A percentile compares a stretch with the other conserved stretches of the same genome.
phyloP scores from a whole-genome alignment of 2,888 invertebrate genomes.

The Criorhina ranunculi region DNA sequence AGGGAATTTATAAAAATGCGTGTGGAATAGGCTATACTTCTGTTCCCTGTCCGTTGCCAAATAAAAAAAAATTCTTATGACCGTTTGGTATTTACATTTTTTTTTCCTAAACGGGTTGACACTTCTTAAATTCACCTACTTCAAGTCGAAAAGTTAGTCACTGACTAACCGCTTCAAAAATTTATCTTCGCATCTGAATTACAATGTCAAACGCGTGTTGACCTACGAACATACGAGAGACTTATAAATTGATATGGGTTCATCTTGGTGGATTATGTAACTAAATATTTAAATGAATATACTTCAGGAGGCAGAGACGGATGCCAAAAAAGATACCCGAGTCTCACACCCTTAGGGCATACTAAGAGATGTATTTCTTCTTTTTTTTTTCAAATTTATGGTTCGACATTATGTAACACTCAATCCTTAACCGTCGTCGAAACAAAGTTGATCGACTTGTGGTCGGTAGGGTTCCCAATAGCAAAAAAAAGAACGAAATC shows the following conservation, averaged over 20 bases:
- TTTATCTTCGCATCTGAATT: background rate
- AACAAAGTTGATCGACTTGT: constrained; percentile 19
- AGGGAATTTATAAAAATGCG: too few species aligned
- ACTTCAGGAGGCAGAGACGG: background rate
- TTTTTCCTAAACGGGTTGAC: too few species aligned
- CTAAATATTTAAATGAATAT: constrained; percentile 12
- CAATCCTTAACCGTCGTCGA: constrained; percentile 2
- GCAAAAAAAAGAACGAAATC: constrained; percentile 5
- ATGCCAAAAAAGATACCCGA: constrained; percentile 1
- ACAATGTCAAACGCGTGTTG: constrained; percentile 8
- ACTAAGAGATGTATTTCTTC: background rate
- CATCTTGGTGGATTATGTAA: background rate
- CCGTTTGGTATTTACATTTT: too few species aligned
- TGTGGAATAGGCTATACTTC: too few species aligned
- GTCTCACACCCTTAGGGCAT: constrained; percentile 18
- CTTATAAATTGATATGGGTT: background rate
- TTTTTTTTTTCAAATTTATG: background rate
- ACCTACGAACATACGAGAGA: constrained; percentile 9
- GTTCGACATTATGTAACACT: constrained; percentile 17
- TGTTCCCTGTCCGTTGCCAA: too few species aligned
- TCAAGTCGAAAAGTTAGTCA: too few species aligned
- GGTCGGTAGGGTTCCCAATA: constrained; percentile 4
- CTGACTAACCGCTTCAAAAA: background rate
- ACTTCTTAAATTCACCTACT: too few species aligned
- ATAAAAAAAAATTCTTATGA: too few species aligned